Base-by-base conservation (phyloP, 30 jellyfish, hydroid and myxozoan species). In the Nemopilema nomurai region DNA sequence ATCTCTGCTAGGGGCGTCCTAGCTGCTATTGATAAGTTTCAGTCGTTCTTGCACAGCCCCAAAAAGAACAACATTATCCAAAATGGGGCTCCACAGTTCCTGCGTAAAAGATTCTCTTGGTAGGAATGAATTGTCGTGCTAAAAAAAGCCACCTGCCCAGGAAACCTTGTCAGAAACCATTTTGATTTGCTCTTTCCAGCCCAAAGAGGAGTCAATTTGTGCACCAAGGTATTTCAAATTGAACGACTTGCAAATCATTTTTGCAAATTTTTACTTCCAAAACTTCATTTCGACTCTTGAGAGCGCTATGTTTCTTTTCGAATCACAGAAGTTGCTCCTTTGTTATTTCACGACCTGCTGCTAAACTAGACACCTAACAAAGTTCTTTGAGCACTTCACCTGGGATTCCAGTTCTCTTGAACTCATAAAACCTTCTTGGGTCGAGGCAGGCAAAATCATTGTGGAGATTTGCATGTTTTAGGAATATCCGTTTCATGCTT, bases 401-500 rank as follows among this genome's bases (percentile, higher is more conserved):
- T 25, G 77, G 77, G 77, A 67, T 67, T 67, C 77, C 77, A 13
- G 25, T 67, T 67, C 22, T 22, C 77, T 67, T 67, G 77, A 67
- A 67, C 77, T 67, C 77, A 67, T 9, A 16, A 67, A 67, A 67
- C 32, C 32, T 67, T 67, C 77, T 67, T 67, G 77, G 77, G 77
- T 67, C 22, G 77, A 67, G 77, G 77, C 77, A 67, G 77, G 77
- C 17, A 67, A 67, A 67, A 67, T 67, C 77, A 17, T 67, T 67
- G 77, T 67, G 22, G 77, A 67, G 77, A 22, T 67, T 67, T 22
- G 17, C 77, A 67, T 67, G 77, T 67, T 67, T 17, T 67, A 67
- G 77, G 77, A 67, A 67, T 67, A 17, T 67, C 77, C 77, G 77
- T 67, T 67, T 67, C 77, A 67, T 67, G 77, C 77, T 67, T 67